Base-by-base conservation (phyloP, 2,113 vertebrate species). In the Calyptomena viridis region DNA sequence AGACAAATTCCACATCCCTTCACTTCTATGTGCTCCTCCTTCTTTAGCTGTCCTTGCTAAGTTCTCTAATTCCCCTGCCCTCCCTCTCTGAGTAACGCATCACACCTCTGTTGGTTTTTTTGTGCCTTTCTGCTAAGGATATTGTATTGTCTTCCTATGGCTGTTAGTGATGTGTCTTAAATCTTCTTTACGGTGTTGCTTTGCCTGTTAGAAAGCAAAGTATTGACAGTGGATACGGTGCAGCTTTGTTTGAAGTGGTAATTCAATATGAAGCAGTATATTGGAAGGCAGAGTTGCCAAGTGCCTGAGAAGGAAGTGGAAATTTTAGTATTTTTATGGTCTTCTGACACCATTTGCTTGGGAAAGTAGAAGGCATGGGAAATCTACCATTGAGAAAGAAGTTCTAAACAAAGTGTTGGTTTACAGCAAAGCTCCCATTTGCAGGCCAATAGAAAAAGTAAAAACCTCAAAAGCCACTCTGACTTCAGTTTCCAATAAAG, bases 221-320 rank as follows among this genome's bases (percentile, higher is more conserved):
- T 47, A 25, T 23, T 52, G 63, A 31, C 55, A 77, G 39, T 75
- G 75, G 28, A 37, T 71, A 64, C 56, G 85, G 83, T 35, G 47
- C 69, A 71, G 55, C 55, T 90, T 84, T 79, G 66, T 89, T 88
- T 94, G 73, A 87, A 94, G 84, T 56, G 58, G 74, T 85, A 91
- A 89, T 96, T 95, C 72, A 94, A 91, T 89, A 55, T 72, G 87
- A 60, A 79, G 53, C 50, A 87, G 60, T 89, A 56, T 71, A 69
- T 30, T 79, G 80, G 56, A 90, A 94, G 46, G 69, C 39, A 87
- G 40, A 39, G 53, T 69, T 91, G 84, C 66, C 78, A 92, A 89
- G 46, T 89, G 59, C 40, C 20, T 72, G 66, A 68, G 87, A 90
- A 92, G 50, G 59, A 72, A 85, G 80, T 73, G 79, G 68, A 80